Evolutionary conservation across 2,888 invertebrate genomes (phyloP).

Genomic region (Acanthopleura granulata): DNA sequence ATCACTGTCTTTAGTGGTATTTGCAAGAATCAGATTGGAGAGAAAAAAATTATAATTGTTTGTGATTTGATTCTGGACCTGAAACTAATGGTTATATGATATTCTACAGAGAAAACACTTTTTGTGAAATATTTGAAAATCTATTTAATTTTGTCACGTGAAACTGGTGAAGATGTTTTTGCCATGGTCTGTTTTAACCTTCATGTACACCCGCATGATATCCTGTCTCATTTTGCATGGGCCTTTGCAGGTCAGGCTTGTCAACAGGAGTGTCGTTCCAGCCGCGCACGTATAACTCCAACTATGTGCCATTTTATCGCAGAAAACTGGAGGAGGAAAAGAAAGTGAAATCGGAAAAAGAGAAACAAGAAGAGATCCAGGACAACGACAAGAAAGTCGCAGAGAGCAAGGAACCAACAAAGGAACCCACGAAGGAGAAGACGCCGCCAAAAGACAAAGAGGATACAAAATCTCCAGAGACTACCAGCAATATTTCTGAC

Average conservation of each 20-base stretch:
- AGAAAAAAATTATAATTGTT: too few species aligned
- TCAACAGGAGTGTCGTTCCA: not conserved
- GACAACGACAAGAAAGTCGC: too few species aligned
- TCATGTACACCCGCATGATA: not conserved
- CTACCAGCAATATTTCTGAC: too few species aligned
- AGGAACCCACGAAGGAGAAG: not conserved
- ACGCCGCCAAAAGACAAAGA: not conserved
- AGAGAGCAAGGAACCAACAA: not conserved
- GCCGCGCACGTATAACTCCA: slow-evolving; percentile 1
- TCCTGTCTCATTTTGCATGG: not conserved
- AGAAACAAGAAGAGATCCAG: slow-evolving; percentile 3
- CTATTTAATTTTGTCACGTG: too few species aligned
- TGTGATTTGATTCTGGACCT: too few species aligned
- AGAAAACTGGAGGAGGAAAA: slow-evolving; percentile 41
- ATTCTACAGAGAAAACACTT: too few species aligned
- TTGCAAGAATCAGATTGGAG: too few species aligned
- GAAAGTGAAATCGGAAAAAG: slow-evolving; percentile 28
- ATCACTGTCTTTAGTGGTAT: too few species aligned
- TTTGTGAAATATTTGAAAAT: too few species aligned
- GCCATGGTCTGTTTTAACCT: not conserved
- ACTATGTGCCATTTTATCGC: slow-evolving; percentile 53
- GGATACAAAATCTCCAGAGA: not conserved
- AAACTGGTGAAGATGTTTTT: too few species aligned
- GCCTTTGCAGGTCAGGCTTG: not conserved
- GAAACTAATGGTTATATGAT: too few species aligned